These are phyloP conservation scores for Mustelus asterias DNA, from an alignment of 2,113 vertebrate genomes.

Conservation along the genomic window DNA sequence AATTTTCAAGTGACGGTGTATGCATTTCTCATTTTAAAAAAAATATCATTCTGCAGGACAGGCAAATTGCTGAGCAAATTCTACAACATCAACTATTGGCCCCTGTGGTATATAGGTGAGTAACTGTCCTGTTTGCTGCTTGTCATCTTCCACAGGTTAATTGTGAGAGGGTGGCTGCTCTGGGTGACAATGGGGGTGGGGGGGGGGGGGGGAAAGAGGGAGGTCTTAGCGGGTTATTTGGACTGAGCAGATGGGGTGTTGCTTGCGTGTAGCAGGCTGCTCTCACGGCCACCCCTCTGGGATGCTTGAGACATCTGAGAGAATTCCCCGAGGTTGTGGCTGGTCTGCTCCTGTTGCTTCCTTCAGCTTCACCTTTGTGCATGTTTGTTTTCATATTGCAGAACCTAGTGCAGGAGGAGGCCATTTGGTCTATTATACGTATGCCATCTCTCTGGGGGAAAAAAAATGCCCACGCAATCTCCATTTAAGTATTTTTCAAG, in stretches of 20 bases:
- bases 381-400: background rate
- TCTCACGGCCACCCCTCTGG: no score
- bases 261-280: no score
- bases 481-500: background rate
- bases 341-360: background rate
- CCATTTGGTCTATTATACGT: background rate
- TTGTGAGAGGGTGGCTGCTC: background rate
- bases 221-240: background rate
- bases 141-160: background rate
- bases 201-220: no score
- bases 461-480: background rate
- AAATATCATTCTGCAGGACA: constrained; percentile 61
- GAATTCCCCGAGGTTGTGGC: background rate
- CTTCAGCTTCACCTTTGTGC: background rate
- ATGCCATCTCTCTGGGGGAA: background rate
- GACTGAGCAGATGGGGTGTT: background rate
- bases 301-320: background rate
- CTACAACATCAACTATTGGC: constrained; percentile 83
- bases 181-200: no score
- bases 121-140: constrained; percentile 1
- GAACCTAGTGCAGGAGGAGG: background rate
- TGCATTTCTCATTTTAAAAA: constrained; percentile 10
- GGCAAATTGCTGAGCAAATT: constrained; percentile 79
- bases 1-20: background rate
- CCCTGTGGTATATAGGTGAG: constrained; percentile 94